A percentile compares a stretch with the other conserved stretches of the same genome.
Evolutionary conservation across 2,797 vertebrate genomes (phyloP).

Genomic region (Parotocinclus haroldoi): DNA sequence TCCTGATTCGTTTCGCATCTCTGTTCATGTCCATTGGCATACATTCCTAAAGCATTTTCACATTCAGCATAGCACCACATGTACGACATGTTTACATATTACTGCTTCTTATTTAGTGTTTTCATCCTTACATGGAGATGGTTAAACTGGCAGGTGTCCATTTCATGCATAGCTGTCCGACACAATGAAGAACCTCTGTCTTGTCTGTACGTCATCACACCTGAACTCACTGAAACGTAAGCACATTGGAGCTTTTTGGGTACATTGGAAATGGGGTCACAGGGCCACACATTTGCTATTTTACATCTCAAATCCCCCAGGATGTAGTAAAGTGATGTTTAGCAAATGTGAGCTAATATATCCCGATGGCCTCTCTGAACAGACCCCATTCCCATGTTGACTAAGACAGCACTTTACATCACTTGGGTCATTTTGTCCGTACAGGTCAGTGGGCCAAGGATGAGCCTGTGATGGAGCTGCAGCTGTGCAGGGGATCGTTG

Average conservation of each 20-base stretch:
- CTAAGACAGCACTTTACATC: slow-evolving; percentile 24
- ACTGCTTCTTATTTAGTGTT: not conserved
- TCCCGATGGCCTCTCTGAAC: too few relatives aligned
- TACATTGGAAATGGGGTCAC: too few relatives aligned
- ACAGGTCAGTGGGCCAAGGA: slow-evolving; percentile 44
- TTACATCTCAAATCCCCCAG: too few relatives aligned
- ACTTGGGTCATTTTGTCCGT: slow-evolving; percentile 42
- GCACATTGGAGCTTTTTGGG: too few relatives aligned
- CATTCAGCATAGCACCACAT: not conserved
- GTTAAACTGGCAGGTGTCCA: too few relatives aligned
- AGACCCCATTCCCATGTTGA: slow-evolving; percentile 1
- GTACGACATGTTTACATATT: slow-evolving; percentile 6
- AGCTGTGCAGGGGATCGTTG: slow-evolving; percentile 56
- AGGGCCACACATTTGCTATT: too few relatives aligned
- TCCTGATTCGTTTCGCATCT: slow-evolving; percentile 27
- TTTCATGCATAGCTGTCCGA: too few relatives aligned
- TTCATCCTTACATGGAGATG: too few relatives aligned
- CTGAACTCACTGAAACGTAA: too few relatives aligned
- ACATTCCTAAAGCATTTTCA: slow-evolving; percentile 5
- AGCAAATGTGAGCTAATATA: too few relatives aligned
- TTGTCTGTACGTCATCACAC: too few relatives aligned
- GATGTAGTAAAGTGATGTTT: not conserved
- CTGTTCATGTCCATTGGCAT: slow-evolving; percentile 1
- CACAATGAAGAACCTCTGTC: too few relatives aligned
- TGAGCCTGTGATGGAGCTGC: slow-evolving; percentile 46